phyloP scores from a whole-genome alignment of 2,113 vertebrate species.

The Carlito syrichta region DNA sequence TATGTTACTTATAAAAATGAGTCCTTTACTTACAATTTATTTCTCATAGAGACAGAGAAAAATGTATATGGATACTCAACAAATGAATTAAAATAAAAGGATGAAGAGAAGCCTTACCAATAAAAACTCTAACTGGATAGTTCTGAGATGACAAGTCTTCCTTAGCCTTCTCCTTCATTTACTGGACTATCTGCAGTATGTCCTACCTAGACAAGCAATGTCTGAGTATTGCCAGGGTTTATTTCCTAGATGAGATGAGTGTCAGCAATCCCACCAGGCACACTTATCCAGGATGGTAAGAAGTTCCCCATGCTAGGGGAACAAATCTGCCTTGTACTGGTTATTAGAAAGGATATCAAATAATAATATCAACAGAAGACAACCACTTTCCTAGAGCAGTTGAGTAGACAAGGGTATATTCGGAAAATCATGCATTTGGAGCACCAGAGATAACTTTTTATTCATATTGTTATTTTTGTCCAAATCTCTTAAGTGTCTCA shows the following conservation, averaged over 20 bases:
- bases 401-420: not conserved
- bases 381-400: not conserved
- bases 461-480: conserved; percentile 73
- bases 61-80: conserved; percentile 38
- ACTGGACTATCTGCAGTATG: not conserved
- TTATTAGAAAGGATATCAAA: not conserved
- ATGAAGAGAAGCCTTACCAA: not conserved
- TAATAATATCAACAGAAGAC: not conserved
- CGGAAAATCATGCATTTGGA: conserved; percentile 35
- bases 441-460: conserved; percentile 48
- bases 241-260: not conserved
- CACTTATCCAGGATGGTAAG: not conserved
- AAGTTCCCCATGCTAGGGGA: not conserved
- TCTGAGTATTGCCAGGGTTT: not conserved
- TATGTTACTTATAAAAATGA: conserved; percentile 58
- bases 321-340: not conserved
- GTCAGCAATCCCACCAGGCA: not conserved
- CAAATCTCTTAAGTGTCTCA: conserved; percentile 70
- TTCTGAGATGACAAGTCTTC: not conserved
- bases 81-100: conserved; percentile 48
- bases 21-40: conserved; percentile 62
- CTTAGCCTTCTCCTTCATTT: not conserved
- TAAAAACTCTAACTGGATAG: not conserved
- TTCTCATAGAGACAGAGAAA: conserved; percentile 45
- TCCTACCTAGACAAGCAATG: not conserved